phyloP scores from a whole-genome alignment of 2,113 vertebrate genomes.

The Tonatia bakeri region DNA sequence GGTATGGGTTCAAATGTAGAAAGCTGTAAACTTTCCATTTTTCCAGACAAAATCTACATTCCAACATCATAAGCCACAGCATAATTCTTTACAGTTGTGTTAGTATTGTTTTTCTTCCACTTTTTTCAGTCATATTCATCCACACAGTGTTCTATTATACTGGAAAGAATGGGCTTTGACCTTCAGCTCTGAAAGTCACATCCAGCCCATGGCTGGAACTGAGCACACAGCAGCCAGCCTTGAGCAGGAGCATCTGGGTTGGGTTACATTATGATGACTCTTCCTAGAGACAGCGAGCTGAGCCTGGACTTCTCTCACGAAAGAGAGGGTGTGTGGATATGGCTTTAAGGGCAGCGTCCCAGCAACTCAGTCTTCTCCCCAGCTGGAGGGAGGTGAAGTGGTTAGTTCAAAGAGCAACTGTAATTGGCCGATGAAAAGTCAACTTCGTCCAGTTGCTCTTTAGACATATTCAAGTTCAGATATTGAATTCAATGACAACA shows the following conservation, averaged over 20 bases:
- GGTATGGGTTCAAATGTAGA: neutral
- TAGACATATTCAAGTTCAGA: conserved; percentile 35
- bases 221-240: neutral
- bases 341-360: neutral
- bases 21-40: conserved; percentile 37
- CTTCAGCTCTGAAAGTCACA: neutral
- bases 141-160: neutral
- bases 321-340: neutral
- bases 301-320: neutral
- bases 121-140: neutral
- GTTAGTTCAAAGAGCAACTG: conserved; percentile 7
- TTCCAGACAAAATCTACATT: conserved; percentile 48
- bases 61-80: conserved; percentile 9
- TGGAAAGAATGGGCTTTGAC: neutral
- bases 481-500: neutral
- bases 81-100: conserved; percentile 58
- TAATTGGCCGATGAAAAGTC: neutral
- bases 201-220: neutral
- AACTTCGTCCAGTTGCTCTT: neutral
- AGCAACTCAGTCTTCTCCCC: neutral
- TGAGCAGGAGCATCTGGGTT: neutral
- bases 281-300: neutral
- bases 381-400: neutral
- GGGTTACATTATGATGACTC: neutral
- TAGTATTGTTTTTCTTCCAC: neutral